Conservation (phyloP, 2,797 vertebrate species). For the Coendou prehensilis region DNA sequence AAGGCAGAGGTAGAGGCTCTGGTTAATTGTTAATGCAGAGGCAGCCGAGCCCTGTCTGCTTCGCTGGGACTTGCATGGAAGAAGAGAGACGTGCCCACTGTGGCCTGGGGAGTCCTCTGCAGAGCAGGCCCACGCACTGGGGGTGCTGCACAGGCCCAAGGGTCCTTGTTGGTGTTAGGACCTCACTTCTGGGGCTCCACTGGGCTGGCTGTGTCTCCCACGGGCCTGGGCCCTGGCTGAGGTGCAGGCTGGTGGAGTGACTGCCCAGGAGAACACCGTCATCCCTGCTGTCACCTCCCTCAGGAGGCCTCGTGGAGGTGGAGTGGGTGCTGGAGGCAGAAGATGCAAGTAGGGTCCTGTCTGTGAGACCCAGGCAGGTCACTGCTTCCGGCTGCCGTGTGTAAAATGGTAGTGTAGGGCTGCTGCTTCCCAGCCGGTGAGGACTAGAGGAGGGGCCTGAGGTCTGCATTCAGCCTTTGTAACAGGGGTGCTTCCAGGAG, state of each 20-base stretch:
- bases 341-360: background rate
- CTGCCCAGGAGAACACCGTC: background rate
- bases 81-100: background rate
- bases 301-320: background rate
- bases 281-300: background rate
- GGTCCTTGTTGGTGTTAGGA: background rate
- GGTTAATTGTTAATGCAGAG: background rate
- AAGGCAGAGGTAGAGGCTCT: background rate
- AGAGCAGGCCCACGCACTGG: background rate
- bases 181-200: background rate
- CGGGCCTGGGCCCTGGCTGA: background rate
- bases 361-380: background rate
- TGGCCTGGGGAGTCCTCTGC: background rate
- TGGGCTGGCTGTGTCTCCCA: background rate
- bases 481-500: background rate
- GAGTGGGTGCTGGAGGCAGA: background rate
- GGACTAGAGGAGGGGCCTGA: background rate
- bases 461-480: fast-evolving
- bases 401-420: background rate
- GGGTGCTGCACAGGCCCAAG: fast-evolving
- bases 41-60: background rate
- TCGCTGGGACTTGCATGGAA: background rate
- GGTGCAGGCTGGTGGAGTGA: background rate
- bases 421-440: background rate
- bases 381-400: background rate